Percentiles rank a stretch among this genome's conserved stretches.
Evolutionary conservation across 2,797 vertebrate genomes (phyloP).

Genomic region (Mionectes olivaceus): DNA sequence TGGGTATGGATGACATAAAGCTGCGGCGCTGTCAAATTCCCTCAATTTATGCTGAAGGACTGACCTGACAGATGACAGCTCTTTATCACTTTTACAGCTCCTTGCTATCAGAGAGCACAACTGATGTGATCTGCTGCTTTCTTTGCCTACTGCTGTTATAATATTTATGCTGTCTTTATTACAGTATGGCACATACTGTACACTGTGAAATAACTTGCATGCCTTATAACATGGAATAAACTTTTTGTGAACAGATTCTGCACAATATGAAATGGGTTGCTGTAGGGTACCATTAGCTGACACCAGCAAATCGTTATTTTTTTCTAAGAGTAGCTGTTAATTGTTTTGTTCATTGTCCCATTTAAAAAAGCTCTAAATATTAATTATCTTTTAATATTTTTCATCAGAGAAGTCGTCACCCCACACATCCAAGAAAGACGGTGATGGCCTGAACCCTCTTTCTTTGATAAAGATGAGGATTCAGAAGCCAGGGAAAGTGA

Average conservation of each 20-base stretch:
- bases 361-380: not conserved
- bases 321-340: not conserved
- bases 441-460: not conserved
- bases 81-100: not conserved
- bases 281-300: not conserved
- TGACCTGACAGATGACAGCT: fast-evolving
- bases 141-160: not conserved
- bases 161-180: not conserved
- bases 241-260: not conserved
- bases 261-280: not conserved
- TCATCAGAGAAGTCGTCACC: not conserved
- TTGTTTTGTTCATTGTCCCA: not conserved
- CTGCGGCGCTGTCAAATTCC: not conserved
- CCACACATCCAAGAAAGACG: not conserved
- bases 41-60: not conserved
- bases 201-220: not conserved
- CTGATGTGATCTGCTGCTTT: not conserved
- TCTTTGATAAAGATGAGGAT: not conserved
- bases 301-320: not conserved
- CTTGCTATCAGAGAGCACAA: not conserved
- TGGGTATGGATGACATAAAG: not conserved
- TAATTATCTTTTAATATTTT: not conserved
- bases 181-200: not conserved
- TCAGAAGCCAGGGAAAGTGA: not conserved
- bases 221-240: not conserved